phyloP scores from a whole-genome alignment of 1,140 invertebrate species.

The Littorina saxatilis region DNA sequence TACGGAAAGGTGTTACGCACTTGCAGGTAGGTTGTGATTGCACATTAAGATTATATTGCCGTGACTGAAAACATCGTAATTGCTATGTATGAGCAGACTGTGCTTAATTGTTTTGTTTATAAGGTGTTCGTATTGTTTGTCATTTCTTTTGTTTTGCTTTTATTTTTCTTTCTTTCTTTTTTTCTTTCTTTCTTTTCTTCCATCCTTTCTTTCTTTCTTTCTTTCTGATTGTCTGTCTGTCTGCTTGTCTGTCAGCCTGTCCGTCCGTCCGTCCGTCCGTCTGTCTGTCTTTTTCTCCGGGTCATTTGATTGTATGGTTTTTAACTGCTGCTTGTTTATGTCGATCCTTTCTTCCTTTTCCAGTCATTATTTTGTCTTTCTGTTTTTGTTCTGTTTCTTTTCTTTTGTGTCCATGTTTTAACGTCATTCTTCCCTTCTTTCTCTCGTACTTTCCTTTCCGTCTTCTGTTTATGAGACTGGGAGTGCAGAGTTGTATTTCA shows the following conservation, averaged over 20 bases:
- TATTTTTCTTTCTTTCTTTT: slow-evolving; percentile 19
- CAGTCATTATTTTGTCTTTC: no score
- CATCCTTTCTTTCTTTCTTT: background rate
- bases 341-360: no score
- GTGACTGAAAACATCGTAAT: background rate
- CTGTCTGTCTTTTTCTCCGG: no score
- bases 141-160: background rate
- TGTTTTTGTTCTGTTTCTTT: no score
- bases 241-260: background rate
- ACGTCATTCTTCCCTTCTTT: no score
- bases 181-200: slow-evolving; percentile 1
- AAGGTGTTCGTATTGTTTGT: background rate
- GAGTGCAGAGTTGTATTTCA: no score
- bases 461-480: no score
- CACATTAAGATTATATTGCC: no score
- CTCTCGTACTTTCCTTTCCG: no score
- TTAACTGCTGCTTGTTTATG: background rate
- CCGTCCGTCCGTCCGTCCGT: background rate
- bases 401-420: no score
- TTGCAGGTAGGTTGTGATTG: slow-evolving; percentile 14
- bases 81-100: background rate
- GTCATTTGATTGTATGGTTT: background rate
- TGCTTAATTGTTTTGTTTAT: background rate
- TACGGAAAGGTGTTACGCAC: slow-evolving; percentile 19
- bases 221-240: background rate